Evolutionary conservation across 23 tunicate genomes (phyloP).

Genomic region (Halocynthia aurantium): DNA sequence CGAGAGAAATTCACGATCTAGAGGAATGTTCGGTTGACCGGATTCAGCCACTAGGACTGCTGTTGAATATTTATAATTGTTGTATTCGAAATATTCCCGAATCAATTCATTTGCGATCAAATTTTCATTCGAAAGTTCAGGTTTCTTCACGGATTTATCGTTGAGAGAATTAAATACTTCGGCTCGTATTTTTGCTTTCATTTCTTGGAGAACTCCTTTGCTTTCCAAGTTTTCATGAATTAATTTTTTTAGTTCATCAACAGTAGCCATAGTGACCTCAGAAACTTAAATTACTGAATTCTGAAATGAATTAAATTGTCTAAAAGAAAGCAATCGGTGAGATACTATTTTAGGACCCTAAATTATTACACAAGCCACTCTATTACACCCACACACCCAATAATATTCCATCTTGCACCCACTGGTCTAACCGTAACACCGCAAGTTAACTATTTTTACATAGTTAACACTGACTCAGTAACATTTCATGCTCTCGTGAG

Average conservation of each 20-base stretch:
- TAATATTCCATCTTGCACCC: too few species aligned
- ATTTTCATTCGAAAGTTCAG: constrained; percentile 73
- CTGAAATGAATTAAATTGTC: too few species aligned
- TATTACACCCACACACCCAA: too few species aligned
- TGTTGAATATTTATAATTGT: constrained; percentile 82
- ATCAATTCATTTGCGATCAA: constrained; percentile 80
- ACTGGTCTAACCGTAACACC: too few species aligned
- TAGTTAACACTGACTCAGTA: too few species aligned
- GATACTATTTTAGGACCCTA: too few species aligned
- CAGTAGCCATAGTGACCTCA: constrained; percentile 56
- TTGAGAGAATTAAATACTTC: constrained; percentile 77
- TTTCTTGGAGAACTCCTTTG: constrained; percentile 51
- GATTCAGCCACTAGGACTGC: constrained; percentile 86
- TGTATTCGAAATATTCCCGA: constrained; percentile 73
- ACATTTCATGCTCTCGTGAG: too few species aligned
- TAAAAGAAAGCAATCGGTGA: too few species aligned
- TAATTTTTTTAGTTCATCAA: constrained; percentile 72
- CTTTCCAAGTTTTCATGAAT: constrained; percentile 64
- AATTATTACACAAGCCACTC: too few species aligned
- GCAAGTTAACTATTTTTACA: too few species aligned
- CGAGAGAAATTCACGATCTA: constrained; percentile 70
- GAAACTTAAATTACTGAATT: not conserved
- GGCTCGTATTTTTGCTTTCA: constrained; percentile 70
- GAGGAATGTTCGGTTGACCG: constrained; percentile 71
- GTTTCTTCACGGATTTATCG: constrained; percentile 54